Evolutionary conservation across 2,888 invertebrate species (phyloP).

Genomic region (Julus scanicus): DNA sequence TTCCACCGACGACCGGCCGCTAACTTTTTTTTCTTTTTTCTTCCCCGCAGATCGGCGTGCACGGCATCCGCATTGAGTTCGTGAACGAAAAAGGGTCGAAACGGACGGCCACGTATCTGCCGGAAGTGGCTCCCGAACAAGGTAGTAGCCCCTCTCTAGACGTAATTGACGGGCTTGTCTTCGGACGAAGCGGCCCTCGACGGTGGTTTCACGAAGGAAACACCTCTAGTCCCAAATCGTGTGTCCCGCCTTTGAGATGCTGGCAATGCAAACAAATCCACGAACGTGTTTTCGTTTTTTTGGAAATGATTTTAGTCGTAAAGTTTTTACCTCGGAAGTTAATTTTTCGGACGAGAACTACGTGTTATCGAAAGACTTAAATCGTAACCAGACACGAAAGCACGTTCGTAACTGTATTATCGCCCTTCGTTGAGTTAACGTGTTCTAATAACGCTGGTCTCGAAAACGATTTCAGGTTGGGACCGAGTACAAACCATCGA

Average conservation of each 20-base stretch:
- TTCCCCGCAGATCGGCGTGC: constrained; percentile 75
- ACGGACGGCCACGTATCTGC: constrained; percentile 97
- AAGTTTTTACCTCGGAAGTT: no score
- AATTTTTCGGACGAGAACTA: no score
- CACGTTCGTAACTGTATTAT: no score
- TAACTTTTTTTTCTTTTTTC: neutral
- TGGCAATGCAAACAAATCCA: neutral
- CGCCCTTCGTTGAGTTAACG: no score
- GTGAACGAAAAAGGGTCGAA: constrained; percentile 90
- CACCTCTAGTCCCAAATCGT: no score
- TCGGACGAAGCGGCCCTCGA: neutral
- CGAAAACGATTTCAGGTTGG: constrained; percentile 80
- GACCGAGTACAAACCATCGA: constrained; percentile 98
- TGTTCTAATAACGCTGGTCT: no score
- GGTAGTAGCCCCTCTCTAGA: constrained; percentile 71
- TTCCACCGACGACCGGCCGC: no score
- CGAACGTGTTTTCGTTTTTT: neutral
- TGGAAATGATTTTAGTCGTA: no score
- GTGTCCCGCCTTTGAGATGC: no score
- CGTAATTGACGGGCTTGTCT: neutral
- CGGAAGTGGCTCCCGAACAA: constrained; percentile 98
- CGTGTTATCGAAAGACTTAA: no score
- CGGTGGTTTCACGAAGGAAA: no score
- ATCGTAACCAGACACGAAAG: no score
- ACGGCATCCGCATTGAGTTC: constrained; percentile 98